Evolutionary conservation across 2,888 invertebrate species (phyloP), one percentile per base, ranked within the genome.

Genomic region (Cerastoderma edule): DNA sequence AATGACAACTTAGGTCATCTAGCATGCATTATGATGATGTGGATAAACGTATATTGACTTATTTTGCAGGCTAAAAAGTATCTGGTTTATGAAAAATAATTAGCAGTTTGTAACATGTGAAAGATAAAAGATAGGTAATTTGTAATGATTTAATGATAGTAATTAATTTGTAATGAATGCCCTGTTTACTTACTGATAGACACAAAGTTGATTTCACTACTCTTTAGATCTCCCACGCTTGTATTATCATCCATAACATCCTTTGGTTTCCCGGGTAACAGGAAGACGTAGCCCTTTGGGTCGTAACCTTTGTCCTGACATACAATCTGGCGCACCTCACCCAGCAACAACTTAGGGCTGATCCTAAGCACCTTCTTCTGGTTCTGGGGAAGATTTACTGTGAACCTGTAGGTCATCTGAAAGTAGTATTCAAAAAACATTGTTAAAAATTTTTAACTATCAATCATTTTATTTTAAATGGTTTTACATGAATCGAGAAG

Each of bases 351-450:
- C 84, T 95, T 94, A 19, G 95, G 95, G 83, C 95, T 95, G 77
- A 96, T 95, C 80, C 97, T 94, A 50, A 95, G 94, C 16, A 97
- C 96, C 92, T 95, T 96, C 72, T 96, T 94, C 93, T 97, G 96
- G 91, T 96, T 96, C 85, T 95, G 94, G 39, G 96, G 97, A 85
- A 97, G 93, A 90, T 96, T 95, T 44, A 97, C 96, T 92, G 95
- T 92, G 54, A 92, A 87, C 30, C 93, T 86, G 65, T 92, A 89
- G 19, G 93, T 93, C 83, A 90, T 90, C 92, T 93, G 89, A 48
- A 89, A 89, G 54, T 50, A 65, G 48, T 13, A 44, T 8, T 44
- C 16, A 19, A 13, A 13, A 44, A 44, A 44, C 16, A 44, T 44
- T 8, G 19, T 16, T 44, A 44, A 10, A n/a, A n/a, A n/a, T n/a